phyloP scores from a whole-genome alignment of 2,113 vertebrate genomes.

The Neodontobutis hainanensis region DNA sequence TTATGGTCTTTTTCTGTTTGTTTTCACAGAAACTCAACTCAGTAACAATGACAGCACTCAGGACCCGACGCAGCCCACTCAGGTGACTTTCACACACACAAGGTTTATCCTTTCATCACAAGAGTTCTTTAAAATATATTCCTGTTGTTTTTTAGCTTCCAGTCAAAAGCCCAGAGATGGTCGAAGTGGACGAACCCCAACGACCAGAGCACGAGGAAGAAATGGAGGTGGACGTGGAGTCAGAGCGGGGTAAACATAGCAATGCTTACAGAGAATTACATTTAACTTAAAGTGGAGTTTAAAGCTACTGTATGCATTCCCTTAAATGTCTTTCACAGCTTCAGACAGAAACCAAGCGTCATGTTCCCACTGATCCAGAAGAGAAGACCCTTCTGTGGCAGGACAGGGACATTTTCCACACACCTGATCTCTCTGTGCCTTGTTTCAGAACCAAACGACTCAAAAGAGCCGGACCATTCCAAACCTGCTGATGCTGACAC shows the following conservation, averaged over 20 bases:
- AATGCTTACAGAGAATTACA: too few relatives aligned
- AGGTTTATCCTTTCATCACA: too few relatives aligned
- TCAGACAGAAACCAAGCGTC: too few relatives aligned
- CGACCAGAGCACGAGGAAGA: slow-evolving; percentile 23
- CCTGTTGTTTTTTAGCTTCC: slow-evolving; percentile 4
- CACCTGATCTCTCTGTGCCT: neutral
- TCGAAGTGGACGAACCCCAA: neutral
- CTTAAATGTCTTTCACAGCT: too few relatives aligned
- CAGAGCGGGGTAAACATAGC: neutral
- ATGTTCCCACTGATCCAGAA: too few relatives aligned
- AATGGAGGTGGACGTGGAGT: slow-evolving; percentile 45
- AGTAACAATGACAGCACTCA: slow-evolving; percentile 54
- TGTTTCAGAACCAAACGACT: slow-evolving; percentile 14
- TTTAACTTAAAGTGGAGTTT: too few relatives aligned
- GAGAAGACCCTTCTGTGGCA: too few relatives aligned
- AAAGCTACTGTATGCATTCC: too few relatives aligned
- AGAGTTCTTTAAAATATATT: too few relatives aligned
- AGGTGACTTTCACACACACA: slow-evolving; percentile 10
- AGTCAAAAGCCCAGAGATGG: neutral
- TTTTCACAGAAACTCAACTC: slow-evolving; percentile 84
- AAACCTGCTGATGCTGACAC: neutral
- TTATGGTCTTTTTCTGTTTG: too few relatives aligned
- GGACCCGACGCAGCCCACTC: slow-evolving; percentile 47
- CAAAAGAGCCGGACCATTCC: neutral
- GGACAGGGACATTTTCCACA: too few relatives aligned